Conservation (phyloP, 2,113 vertebrate genomes). For the Cinclus cinclus region DNA sequence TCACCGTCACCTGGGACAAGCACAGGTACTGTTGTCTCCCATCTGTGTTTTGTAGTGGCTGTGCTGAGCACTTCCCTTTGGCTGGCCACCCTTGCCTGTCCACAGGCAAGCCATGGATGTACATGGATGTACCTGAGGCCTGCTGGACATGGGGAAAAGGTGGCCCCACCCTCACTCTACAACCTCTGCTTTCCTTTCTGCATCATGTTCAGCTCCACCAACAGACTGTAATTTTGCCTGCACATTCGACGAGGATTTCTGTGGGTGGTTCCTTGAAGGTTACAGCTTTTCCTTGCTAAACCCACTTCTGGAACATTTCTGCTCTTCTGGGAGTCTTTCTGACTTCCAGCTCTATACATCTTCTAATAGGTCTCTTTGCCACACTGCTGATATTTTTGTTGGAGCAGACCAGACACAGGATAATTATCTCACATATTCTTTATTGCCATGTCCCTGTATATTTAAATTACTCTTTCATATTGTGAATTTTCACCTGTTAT, state of each 20-base stretch:
- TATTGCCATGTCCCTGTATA: neutral
- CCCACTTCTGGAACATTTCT: fast-evolving
- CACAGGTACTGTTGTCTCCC: neutral
- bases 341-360: fast-evolving
- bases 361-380: neutral
- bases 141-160: neutral
- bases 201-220: neutral
- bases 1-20: fast-evolving
- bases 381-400: fast-evolving
- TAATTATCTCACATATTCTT: neutral
- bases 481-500: neutral
- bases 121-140: neutral
- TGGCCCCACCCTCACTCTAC: neutral
- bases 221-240: conserved; percentile 9
- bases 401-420: no score
- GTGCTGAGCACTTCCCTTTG: neutral
- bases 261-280: no score
- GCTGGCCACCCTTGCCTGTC: neutral
- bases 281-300: fast-evolving
- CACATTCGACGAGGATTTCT: neutral
- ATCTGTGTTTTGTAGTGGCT: neutral
- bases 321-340: neutral
- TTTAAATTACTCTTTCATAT: neutral
- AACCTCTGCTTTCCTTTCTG: neutral
- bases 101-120: no score